Base-by-base conservation (phyloP, 2,888 invertebrate species). In the Venustoraphidia nigricollis region DNA sequence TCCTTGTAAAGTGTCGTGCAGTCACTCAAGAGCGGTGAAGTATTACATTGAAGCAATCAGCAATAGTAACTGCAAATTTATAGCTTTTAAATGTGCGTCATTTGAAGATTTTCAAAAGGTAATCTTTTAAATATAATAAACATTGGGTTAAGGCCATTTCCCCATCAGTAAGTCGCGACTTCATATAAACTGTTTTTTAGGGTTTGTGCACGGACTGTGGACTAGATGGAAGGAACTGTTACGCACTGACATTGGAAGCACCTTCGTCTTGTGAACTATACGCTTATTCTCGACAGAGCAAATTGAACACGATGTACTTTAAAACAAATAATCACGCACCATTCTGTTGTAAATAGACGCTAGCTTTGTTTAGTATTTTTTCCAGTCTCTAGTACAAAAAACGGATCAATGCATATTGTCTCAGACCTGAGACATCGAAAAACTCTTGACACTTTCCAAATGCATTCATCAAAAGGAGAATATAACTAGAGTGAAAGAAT, bases 261-360 rank as follows among this genome's bases (percentile, higher is more conserved):
- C 40, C 40, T 10, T 8, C 9, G 3, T 39, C 17, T 39, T 39
- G 13, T 10, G 27, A 27, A 27, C 6, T 27, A 6, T 39, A 14
- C 17, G 17, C 11, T 10, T 14, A 39, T 9, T 14, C 40, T 1
- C n/a, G 9, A 2, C 9, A 39, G 10, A 17, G 40, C n/a, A 39
- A 39, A 39, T 14, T 27, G 6, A 27, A 47, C 2, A 47, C 46
- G 10, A 45, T 52, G 45, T 52, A 50, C 35, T 50, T 52, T 42
- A 50, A 52, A 50, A 52, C 52, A n/a, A 43, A 43, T 13, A 52
- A 46, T 41, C 40, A 39, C 17, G n/a, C 39, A 45, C 52, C 52
- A 8, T 52, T 46, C 37, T 52, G 52, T 36, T 40, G 52, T 52
- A 35, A 49, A 37, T 46, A 46, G 5, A 27, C 6, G 27, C 27